Evolutionary conservation across 2,888 invertebrate species (phyloP).

Genomic region (Notodonta dromedarius): DNA sequence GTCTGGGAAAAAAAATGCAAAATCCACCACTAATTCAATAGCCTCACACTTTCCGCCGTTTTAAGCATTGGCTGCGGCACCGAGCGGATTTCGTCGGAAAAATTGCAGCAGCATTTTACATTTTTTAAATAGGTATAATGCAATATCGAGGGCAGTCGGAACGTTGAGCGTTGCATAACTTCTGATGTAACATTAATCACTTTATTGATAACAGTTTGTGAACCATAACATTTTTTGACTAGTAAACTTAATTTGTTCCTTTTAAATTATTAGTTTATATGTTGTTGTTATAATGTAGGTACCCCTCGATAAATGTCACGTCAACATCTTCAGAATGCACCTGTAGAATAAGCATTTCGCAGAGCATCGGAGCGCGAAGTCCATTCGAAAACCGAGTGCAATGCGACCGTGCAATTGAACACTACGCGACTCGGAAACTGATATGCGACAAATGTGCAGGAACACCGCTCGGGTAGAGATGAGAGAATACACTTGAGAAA

Average conservation of each 20-base stretch:
- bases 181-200: not conserved
- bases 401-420: slow-evolving; percentile 72
- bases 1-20: slow-evolving; percentile 62
- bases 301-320: not conserved
- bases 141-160: not conserved
- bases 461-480: slow-evolving; percentile 9
- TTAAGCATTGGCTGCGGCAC: slow-evolving; percentile 29
- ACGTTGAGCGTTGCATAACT: not conserved
- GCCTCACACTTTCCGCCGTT: slow-evolving; percentile 52
- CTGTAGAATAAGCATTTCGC: not conserved
- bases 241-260: too few species aligned
- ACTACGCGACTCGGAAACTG: slow-evolving; percentile 74
- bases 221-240: too few species aligned
- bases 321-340: too few species aligned
- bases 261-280: too few species aligned
- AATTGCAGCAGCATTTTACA: slow-evolving; percentile 30
- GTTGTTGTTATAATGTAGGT: too few species aligned
- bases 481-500: slow-evolving; percentile 3
- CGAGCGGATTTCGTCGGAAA: slow-evolving; percentile 29
- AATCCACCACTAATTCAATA: slow-evolving; percentile 76
- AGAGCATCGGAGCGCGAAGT: slow-evolving; percentile 28
- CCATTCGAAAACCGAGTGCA: slow-evolving; percentile 47
- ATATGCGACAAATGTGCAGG: slow-evolving; percentile 61
- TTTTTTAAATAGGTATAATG: not conserved
- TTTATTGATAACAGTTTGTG: too few species aligned